These are phyloP conservation scores for Rhizomys pruinosus DNA, from an alignment of 2,113 vertebrate genomes.

Conservation along the genomic window DNA sequence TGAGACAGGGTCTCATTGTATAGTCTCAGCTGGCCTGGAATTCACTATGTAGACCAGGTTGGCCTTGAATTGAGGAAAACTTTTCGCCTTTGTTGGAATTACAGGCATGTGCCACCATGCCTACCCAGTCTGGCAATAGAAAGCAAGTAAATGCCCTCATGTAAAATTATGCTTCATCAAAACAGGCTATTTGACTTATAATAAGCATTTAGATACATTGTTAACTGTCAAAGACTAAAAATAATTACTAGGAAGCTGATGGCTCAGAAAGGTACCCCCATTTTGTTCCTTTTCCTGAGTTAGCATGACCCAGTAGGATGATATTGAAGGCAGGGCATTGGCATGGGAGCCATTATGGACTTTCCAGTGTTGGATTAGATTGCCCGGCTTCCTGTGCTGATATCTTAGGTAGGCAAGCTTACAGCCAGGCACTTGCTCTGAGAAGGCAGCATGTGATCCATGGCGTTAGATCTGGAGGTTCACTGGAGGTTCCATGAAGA, in stretches of 20 bases:
- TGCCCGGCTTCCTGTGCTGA: neutral
- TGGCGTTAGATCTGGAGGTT: neutral
- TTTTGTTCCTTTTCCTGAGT: neutral
- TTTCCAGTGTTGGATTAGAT: neutral
- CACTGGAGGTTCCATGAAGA: neutral
- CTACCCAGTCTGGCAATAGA: neutral
- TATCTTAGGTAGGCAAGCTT: neutral
- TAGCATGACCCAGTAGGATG: neutral
- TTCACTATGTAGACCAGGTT: neutral
- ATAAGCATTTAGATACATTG: neutral
- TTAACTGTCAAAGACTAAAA: neutral
- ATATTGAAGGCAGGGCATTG: neutral
- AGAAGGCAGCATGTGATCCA: neutral
- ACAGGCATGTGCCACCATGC: neutral
- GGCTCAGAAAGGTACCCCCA: neutral
- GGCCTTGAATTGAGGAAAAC: neutral
- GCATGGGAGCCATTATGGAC: neutral
- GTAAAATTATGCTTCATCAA: neutral
- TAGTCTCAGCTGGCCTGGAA: neutral
- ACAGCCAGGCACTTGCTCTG: neutral
- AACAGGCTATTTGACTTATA: constrained; percentile 21
- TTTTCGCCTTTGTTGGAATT: neutral
- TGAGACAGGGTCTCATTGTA: neutral
- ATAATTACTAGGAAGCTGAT: neutral
- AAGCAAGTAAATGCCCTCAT: neutral